Conservation (phyloP, 2,797 vertebrate genomes). For the Syndactyla subalaris region DNA sequence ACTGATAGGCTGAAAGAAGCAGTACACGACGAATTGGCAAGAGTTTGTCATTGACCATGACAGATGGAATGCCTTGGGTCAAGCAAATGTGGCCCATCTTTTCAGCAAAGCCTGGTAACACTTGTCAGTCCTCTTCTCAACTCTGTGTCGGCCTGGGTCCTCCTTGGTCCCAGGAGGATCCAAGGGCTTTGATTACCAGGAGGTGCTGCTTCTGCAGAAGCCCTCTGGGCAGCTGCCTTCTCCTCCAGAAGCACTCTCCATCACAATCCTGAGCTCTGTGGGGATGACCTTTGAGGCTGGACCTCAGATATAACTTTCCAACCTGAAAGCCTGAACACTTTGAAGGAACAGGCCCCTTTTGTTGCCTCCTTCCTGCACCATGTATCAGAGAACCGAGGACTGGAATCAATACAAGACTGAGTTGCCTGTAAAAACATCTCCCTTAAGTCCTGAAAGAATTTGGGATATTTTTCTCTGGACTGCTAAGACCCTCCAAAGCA, state of each 20-base stretch:
- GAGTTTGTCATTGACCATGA: background rate
- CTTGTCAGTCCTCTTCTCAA: background rate
- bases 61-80: background rate
- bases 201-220: background rate
- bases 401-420: background rate
- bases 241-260: background rate
- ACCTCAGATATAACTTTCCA: background rate
- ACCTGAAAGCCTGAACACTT: background rate
- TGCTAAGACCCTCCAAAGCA: background rate
- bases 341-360: background rate
- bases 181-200: rapidly evolving
- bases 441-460: background rate
- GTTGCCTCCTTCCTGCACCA: background rate
- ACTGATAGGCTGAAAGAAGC: background rate
- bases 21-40: background rate
- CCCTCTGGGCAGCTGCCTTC: background rate
- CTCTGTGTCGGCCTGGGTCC: background rate
- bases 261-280: background rate
- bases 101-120: background rate
- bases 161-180: background rate
- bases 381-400: background rate
- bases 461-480: background rate
- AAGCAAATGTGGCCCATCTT: background rate
- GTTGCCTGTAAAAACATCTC: background rate
- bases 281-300: background rate